These are phyloP conservation scores for Apostichopus californicus DNA, from an alignment of 35 echinoderm and acorn worm species.

Conservation along the genomic window DNA sequence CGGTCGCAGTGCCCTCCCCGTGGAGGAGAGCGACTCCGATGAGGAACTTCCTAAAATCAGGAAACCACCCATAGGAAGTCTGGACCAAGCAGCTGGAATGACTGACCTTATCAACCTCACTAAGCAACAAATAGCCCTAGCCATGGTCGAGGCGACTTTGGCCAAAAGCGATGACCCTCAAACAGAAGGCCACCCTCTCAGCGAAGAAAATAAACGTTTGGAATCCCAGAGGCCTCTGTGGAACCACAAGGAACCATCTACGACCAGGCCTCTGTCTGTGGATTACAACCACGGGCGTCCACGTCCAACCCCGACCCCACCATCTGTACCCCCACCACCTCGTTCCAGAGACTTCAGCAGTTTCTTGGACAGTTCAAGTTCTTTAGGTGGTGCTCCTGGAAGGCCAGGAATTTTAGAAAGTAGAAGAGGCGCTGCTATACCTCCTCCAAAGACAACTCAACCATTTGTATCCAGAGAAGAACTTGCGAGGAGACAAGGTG, in stretches of 20 bases:
- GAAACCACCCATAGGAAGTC: conserved; percentile 25
- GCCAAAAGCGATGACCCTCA: background rate
- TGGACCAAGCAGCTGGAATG: conserved; percentile 46
- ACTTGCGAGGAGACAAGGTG: conserved; percentile 41
- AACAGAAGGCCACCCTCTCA: background rate
- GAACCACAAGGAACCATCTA: background rate
- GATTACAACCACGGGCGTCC: conserved; percentile 51
- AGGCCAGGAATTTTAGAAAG: background rate
- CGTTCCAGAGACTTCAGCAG: conserved; percentile 19
- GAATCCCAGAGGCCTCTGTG: conserved; percentile 25
- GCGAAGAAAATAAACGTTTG: background rate
- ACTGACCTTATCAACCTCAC: conserved; percentile 39
- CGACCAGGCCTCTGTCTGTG: conserved; percentile 20
- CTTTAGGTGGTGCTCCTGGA: background rate
- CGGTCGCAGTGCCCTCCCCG: conserved; percentile 80
- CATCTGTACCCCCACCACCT: conserved; percentile 34
- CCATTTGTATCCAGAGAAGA: conserved; percentile 38
- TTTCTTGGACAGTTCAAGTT: background rate
- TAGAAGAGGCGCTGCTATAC: background rate
- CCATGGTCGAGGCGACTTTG: conserved; percentile 21
- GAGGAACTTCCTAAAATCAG: conserved; percentile 62
- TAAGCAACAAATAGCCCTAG: conserved; percentile 53
- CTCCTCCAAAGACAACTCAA: conserved; percentile 19
- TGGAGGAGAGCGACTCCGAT: conserved; percentile 89
- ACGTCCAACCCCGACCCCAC: background rate